A percentile compares a stretch with the other conserved stretches of the same genome.
Evolutionary conservation across 2,888 invertebrate genomes (phyloP).

Genomic region (Shargacucullia verbasci): DNA sequence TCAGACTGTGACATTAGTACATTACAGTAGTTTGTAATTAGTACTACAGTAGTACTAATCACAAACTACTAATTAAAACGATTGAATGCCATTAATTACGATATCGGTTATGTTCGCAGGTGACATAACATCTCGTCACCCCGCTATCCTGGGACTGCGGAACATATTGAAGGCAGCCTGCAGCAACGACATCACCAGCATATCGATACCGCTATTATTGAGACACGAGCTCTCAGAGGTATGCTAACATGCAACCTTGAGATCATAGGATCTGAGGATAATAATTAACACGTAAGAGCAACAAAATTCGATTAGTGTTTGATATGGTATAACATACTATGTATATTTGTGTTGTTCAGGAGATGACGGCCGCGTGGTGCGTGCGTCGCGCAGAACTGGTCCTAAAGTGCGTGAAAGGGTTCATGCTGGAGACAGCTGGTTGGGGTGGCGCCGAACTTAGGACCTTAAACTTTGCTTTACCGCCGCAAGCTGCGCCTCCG

Average conservation of each 20-base stretch:
- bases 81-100: too few relatives aligned
- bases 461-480: slow-evolving; percentile 89
- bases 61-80: too few relatives aligned
- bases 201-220: slow-evolving; percentile 97
- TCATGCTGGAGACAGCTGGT: slow-evolving; percentile 99
- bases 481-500: slow-evolving; percentile 86
- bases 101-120: slow-evolving; percentile 73
- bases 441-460: slow-evolving; percentile 97
- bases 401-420: slow-evolving; percentile 99
- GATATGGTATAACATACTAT: too few relatives aligned
- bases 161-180: slow-evolving; percentile 99
- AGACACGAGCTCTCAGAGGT: slow-evolving; percentile 98
- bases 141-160: slow-evolving; percentile 97
- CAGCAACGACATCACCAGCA: slow-evolving; percentile 96
- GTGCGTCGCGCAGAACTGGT: slow-evolving; percentile 98
- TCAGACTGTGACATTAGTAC: too few relatives aligned
- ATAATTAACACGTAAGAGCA: too few relatives aligned
- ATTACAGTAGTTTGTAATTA: too few relatives aligned
- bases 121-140: slow-evolving; percentile 98
- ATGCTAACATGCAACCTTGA: slow-evolving; percentile 43
- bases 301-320: too few relatives aligned
- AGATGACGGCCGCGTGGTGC: slow-evolving; percentile 99
- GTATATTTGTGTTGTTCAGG: slow-evolving; percentile 81
- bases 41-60: too few relatives aligned
- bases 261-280: too few relatives aligned